Base-by-base conservation (phyloP, 2,797 vertebrate species). In the Manis crassicaudata region DNA sequence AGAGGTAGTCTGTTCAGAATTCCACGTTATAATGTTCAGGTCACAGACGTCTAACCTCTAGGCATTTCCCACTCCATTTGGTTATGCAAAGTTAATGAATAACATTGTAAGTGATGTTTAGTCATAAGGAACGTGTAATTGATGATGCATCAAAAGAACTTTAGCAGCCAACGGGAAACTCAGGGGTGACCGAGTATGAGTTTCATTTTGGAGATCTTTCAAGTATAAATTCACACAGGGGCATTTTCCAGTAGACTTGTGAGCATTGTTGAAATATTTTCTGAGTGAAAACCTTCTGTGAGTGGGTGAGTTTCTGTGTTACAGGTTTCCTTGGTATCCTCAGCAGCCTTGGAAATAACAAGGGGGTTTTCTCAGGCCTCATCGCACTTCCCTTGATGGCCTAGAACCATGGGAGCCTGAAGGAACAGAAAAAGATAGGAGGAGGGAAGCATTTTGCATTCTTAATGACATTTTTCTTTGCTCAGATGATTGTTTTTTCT, bases 401-500 rank as follows among this genome's bases (percentile, higher is more conserved):
- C 88, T 67, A n/a, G 67, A 77, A 68, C 63, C 35, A 3, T n/a
- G 79, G 46, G 23, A 81, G 17, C 72, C 58, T 50, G 35, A 75
- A 72, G 54, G n/a, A 86, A 52, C 8, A 79, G 46, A 73, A 63
- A 85, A 82, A 76, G 27, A 29, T 46, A 20, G 37, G 60, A 23
- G 37, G 23, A 92, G 11, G 40, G 12, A 43, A 35, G 62, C 40
- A 76, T 46, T 88, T 70, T 84, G 58, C 90, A 9, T 76, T 77
- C 32, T 65, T 88, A 20, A 21, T 37, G 79, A 29, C 21, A 50
- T 40, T 72, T 75, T 93, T 92, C 58, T 75, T 68, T 90, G 25
- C 37, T 86, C 21, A 62, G 27, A 58, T 76, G 67, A 16, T 92
- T 85, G 20, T 92, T 93, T 96, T 92, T 97, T 43, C 65, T 90